Evolutionary conservation across 1,140 invertebrate genomes (phyloP).

Genomic region (Achatina immaculata): DNA sequence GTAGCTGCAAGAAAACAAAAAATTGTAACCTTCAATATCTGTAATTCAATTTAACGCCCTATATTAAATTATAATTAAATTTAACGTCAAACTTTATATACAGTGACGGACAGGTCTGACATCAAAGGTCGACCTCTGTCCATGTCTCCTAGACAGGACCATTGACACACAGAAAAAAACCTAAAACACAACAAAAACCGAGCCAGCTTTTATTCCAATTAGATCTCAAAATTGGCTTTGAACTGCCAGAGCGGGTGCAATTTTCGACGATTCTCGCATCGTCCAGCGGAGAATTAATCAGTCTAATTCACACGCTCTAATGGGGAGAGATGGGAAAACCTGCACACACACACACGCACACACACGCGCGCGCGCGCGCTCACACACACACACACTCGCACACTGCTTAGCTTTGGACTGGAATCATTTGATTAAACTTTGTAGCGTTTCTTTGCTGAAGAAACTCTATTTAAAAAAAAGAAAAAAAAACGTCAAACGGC

Average conservation of each 20-base stretch:
- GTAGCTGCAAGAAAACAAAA: too few species aligned
- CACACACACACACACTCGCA: too few species aligned
- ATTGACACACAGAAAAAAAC: too few species aligned
- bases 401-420: not conserved
- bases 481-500: not conserved
- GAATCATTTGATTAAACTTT: not conserved
- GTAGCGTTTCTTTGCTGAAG: not conserved
- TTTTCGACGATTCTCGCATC: not conserved
- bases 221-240: not conserved
- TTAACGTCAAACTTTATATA: not conserved
- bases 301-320: not conserved
- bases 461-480: constrained; percentile 3
- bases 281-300: not conserved
- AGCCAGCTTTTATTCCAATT: not conserved
- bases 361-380: too few species aligned
- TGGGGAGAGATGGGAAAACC: not conserved
- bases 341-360: too few species aligned
- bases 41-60: too few species aligned
- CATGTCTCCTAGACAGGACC: too few species aligned
- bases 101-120: not conserved
- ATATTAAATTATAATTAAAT: not conserved
- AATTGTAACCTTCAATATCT: too few species aligned
- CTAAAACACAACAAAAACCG: too few species aligned
- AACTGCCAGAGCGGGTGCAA: not conserved
- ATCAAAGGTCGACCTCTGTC: not conserved